These are phyloP conservation scores for Lindbergichthys nudifrons DNA, from an alignment of 2,797 vertebrate species.

Conservation along the genomic window DNA sequence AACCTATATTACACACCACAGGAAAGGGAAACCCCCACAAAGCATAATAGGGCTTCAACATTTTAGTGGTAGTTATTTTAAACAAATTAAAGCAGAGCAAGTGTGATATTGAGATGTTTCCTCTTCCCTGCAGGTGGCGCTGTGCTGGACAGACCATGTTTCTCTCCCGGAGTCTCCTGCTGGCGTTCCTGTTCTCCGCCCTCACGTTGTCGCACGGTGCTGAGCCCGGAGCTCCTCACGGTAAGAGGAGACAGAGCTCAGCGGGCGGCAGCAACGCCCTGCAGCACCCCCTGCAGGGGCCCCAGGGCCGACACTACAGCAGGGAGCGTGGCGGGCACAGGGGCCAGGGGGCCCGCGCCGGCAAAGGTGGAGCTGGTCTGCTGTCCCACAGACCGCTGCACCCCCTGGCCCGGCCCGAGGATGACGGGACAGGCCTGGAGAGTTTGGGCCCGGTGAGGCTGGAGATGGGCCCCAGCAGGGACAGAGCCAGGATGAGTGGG, in stretches of 20 bases:
- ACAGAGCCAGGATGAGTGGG: constrained; percentile 76
- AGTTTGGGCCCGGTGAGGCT: constrained; percentile 80
- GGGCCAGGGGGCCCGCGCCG: constrained; percentile 77
- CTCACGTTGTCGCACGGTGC: constrained; percentile 63
- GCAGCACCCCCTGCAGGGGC: constrained; percentile 80
- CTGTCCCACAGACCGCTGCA: constrained; percentile 68
- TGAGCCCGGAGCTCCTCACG: constrained; percentile 64
- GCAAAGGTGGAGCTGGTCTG: constrained; percentile 67
- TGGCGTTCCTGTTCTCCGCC: constrained; percentile 66
- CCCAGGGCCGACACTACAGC: constrained; percentile 70
- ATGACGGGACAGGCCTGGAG: constrained; percentile 79
- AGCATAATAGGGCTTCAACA: too few relatives aligned
- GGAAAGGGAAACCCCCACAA: too few relatives aligned
- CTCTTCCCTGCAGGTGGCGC: constrained; percentile 71
- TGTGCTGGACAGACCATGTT: constrained; percentile 70
- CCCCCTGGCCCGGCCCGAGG: constrained; percentile 69
- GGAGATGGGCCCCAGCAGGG: constrained; percentile 77
- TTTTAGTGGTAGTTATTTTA: background rate
- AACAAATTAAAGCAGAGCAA: background rate
- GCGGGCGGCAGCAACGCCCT: constrained; percentile 73
- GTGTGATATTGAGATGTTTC: constrained; percentile 7
- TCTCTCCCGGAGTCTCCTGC: constrained; percentile 68
- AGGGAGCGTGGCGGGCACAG: constrained; percentile 74
- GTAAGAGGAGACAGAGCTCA: constrained; percentile 72
- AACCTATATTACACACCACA: too few relatives aligned